Base-by-base conservation (phyloP, 2,888 invertebrate species). In the Dysmachus trigonus region DNA sequence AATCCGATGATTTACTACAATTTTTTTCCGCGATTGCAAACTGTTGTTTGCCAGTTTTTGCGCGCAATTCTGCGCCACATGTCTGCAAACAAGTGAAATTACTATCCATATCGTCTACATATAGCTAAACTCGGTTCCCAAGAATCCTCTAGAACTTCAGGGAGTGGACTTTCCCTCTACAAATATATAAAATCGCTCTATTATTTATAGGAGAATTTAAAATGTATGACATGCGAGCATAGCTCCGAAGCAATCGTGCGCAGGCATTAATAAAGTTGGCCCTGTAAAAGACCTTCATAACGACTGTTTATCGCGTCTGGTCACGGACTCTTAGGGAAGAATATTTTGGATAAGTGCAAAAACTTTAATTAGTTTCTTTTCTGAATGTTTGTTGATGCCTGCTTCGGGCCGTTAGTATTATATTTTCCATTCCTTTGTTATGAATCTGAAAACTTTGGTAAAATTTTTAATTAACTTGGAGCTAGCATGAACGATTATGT, bases 51-150 rank as follows among this genome's bases (percentile, higher is more conserved):
- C 47, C 15, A 33, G 2, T 62, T 81, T 53, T 53, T 81, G n/a
- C 31, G 15, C 35, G 1, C 33, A n/a, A 10, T 30, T 30, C 18
- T 83, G 38, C 72, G 41, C 72, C 83, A 72, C 27, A 72, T 83
- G 41, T 83, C 72, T 72, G 41, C 30, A 83, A 81, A 53, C 81
- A 81, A 81, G 53, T 81, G 81, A 81, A 81, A 81, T 81, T 81
- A 33, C 31, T 81, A 81, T 53, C 33, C 62, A n/a, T 15, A 22
- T 27, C 27, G 62, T 35, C 81, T 5, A 33, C 73, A n/a, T 53
- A n/a, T 18, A 53, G 27, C 27, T 6, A 77, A 15, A 47, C 3
- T 30, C 13, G 38, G 27, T 79, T 79, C 79, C 30, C 79, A 79
- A 47, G 79, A 79, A 79, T 79, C 27, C 15, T 13, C 47, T 79